These are phyloP conservation scores for Phallusia fumigata DNA, from an alignment of 23 tunicate genomes.

Conservation along the genomic window DNA sequence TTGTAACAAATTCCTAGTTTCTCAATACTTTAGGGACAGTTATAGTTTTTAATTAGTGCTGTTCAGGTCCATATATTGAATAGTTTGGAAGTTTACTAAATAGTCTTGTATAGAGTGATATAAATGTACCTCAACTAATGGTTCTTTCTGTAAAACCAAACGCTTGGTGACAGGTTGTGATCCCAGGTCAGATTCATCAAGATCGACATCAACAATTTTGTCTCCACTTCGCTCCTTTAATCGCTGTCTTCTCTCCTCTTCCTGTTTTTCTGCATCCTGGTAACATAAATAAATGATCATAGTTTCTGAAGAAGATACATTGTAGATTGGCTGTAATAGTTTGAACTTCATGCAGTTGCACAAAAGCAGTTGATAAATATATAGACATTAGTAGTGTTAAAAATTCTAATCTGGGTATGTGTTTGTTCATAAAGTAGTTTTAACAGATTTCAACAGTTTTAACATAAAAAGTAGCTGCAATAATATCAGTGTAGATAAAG, in stretches of 20 bases:
- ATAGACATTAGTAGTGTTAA: too few species aligned
- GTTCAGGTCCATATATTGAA: too few species aligned
- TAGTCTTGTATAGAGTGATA: not conserved
- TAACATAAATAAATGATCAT: not conserved
- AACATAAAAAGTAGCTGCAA: too few species aligned
- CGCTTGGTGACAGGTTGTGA: constrained; percentile 35
- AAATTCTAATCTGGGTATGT: too few species aligned
- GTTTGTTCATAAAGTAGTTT: too few species aligned
- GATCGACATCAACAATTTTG: constrained; percentile 48
- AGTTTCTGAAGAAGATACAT: not conserved
- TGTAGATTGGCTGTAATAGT: too few species aligned
- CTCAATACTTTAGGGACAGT: not conserved
- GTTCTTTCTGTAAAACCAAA: constrained; percentile 72
- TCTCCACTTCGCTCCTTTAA: constrained; percentile 46
- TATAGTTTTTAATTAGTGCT: not conserved
- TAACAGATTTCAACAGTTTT: too few species aligned
- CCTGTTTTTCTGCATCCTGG: constrained; percentile 75
- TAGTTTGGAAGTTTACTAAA: too few species aligned
- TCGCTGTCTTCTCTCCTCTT: constrained; percentile 56
- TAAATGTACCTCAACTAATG: constrained; percentile 63
- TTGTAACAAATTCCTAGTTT: too few species aligned
- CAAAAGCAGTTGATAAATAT: too few species aligned
- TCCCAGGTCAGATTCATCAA: constrained; percentile 19
- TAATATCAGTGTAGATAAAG: too few species aligned
- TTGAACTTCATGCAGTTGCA: too few species aligned